A percentile compares a stretch with the other conserved stretches of the same genome.
Evolutionary conservation across 2,113 vertebrate species (phyloP).

Genomic region (Aspiorhynchus laticeps): DNA sequence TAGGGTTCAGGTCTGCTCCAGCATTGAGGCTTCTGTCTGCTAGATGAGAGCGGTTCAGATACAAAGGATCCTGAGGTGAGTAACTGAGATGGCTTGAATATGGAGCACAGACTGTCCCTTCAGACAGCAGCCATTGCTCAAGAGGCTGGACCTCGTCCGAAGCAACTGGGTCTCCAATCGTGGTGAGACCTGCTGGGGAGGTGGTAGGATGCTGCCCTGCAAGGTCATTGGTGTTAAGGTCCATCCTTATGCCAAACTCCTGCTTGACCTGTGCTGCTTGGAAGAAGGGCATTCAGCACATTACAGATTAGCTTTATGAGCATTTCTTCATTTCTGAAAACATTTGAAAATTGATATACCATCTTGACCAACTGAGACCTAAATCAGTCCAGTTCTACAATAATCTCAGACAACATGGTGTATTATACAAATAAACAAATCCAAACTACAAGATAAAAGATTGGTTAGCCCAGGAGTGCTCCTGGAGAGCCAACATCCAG

Average conservation of each 20-base stretch:
- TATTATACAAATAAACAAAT: not conserved
- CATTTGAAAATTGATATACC: not conserved
- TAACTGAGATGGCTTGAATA: slow-evolving; percentile 65
- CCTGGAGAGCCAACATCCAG: no score
- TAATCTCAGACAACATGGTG: not conserved
- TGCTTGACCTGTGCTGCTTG: slow-evolving; percentile 82
- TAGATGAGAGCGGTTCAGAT: slow-evolving; percentile 70
- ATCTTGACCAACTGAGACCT: not conserved
- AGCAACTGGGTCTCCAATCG: slow-evolving; percentile 71
- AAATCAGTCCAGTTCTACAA: not conserved
- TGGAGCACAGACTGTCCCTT: slow-evolving; percentile 76
- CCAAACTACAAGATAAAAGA: no score
- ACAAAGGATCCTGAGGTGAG: slow-evolving; percentile 72
- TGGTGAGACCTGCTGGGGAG: slow-evolving; percentile 62
- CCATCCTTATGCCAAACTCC: slow-evolving; percentile 80
- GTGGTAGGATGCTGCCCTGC: slow-evolving; percentile 64
- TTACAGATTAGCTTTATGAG: not conserved
- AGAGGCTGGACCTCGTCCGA: slow-evolving; percentile 73
- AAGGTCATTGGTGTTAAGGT: slow-evolving; percentile 72
- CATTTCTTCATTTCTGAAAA: not conserved
- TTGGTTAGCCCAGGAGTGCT: no score
- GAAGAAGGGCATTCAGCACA: slow-evolving; percentile 25
- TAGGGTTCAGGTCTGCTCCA: slow-evolving; percentile 68
- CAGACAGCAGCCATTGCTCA: slow-evolving; percentile 74
- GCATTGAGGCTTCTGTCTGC: slow-evolving; percentile 73